A percentile compares a stretch with the other conserved stretches of the same genome.
phyloP scores from a whole-genome alignment of 2,113 vertebrate genomes.

The Atherinomorus stipes region DNA sequence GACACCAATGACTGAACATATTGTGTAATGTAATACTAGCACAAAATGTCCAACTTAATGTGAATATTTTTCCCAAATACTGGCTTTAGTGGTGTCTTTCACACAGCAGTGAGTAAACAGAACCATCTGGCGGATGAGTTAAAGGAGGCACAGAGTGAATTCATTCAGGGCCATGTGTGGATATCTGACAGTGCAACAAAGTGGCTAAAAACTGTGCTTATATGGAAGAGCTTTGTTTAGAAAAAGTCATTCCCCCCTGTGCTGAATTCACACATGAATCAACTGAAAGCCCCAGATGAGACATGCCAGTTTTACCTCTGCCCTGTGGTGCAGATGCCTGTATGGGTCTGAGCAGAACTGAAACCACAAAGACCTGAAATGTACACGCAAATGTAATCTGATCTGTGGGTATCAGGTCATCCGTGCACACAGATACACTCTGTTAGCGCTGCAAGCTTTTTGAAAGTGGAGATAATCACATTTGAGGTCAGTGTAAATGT shows the following conservation, averaged over 20 bases:
- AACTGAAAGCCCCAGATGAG: not conserved
- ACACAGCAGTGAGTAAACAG: not conserved
- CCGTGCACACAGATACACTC: too few relatives aligned
- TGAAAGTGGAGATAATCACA: too few relatives aligned
- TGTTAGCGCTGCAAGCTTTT: too few relatives aligned
- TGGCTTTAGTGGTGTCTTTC: not conserved
- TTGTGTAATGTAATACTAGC: not conserved
- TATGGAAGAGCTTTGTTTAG: too few relatives aligned
- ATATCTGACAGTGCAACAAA: not conserved
- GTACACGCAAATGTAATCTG: too few relatives aligned
- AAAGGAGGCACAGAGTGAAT: not conserved
- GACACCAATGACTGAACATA: not conserved
- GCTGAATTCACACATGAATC: not conserved
- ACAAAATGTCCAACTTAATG: not conserved
- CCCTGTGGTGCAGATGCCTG: not conserved
- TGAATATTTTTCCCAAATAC: not conserved
- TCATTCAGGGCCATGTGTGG: not conserved
- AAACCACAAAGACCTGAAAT: not conserved
- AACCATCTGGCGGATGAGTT: slow-evolving; percentile 9
- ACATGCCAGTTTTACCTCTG: not conserved
- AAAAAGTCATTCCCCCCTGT: not conserved
- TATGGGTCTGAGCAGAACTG: not conserved
- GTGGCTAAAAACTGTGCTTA: not conserved
- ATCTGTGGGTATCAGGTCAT: too few relatives aligned
- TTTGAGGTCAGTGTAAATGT: too few relatives aligned